Evolutionary conservation across 2,888 invertebrate species (phyloP).

Genomic region (Amphiduros pacificus): DNA sequence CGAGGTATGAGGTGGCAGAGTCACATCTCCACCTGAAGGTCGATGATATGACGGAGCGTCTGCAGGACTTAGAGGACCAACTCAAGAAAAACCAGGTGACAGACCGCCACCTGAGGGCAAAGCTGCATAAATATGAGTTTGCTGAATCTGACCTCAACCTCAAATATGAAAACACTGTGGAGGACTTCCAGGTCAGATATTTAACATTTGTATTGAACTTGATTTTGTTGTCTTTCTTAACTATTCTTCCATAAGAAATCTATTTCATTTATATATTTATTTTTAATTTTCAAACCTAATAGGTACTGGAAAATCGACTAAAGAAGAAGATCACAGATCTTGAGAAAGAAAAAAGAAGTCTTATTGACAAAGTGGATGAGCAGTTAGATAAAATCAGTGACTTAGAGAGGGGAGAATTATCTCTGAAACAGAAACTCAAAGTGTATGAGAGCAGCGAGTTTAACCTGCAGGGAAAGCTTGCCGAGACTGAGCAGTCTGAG

Average conservation of each 20-base stretch:
- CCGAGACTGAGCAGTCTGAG: conserved; percentile 23
- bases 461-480: conserved; percentile 15
- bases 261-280: no score
- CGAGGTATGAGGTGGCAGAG: conserved; percentile 5
- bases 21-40: conserved; percentile 38
- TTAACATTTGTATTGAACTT: background rate
- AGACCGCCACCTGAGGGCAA: conserved; percentile 39
- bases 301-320: conserved; percentile 14
- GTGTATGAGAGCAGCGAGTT: conserved; percentile 23
- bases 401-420: conserved; percentile 20
- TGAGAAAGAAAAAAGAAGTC: conserved; percentile 18
- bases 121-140: conserved; percentile 7
- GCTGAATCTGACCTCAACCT: conserved; percentile 3
- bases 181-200: conserved; percentile 8
- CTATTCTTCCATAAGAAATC: no score
- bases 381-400: conserved; percentile 19
- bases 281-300: no score
- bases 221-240: no score
- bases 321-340: conserved; percentile 21
- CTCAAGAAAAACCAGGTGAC: conserved; percentile 26
- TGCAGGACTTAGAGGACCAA: conserved; percentile 34
- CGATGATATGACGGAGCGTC: conserved; percentile 40
- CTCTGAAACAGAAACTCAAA: conserved; percentile 24
- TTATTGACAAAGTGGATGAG: conserved; percentile 18
- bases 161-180: conserved; percentile 8